phyloP scores from a whole-genome alignment of 2,797 vertebrate genomes.

The Pantherophis alleghaniensis region DNA sequence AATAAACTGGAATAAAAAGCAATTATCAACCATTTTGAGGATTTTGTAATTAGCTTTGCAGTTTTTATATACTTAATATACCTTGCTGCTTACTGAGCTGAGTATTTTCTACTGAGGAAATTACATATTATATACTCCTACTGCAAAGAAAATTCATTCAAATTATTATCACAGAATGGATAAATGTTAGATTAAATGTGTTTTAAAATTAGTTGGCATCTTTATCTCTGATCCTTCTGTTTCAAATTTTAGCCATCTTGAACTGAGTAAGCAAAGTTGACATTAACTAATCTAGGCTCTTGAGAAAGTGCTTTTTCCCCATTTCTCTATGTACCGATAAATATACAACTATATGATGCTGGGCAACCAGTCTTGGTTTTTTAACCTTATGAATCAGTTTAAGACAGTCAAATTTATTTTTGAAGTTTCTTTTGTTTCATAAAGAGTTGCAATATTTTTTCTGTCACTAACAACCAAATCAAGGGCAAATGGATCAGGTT shows the following conservation, averaged over 20 bases:
- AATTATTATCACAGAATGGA: background rate
- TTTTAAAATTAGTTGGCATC: slow-evolving; percentile 35
- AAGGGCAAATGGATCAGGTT: slow-evolving; percentile 42
- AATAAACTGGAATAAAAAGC: background rate
- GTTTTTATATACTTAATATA: slow-evolving; percentile 50
- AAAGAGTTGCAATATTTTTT: background rate
- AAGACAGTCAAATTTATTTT: background rate
- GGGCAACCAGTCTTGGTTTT: background rate
- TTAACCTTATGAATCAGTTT: background rate
- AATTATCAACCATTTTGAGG: slow-evolving; percentile 53
- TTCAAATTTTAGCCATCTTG: slow-evolving; percentile 42
- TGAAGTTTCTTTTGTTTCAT: slow-evolving; percentile 54
- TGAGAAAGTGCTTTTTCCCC: background rate
- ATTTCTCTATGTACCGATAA: background rate
- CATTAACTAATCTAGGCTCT: background rate
- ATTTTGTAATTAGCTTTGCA: slow-evolving; percentile 46
- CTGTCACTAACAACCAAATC: slow-evolving; percentile 11
- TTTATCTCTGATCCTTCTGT: slow-evolving; percentile 39
- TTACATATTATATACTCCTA: slow-evolving; percentile 42
- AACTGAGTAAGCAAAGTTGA: slow-evolving; percentile 10
- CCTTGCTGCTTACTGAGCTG: slow-evolving; percentile 55
- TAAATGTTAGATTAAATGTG: slow-evolving; percentile 44
- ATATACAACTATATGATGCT: background rate
- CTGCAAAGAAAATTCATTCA: slow-evolving; percentile 54
- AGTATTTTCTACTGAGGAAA: slow-evolving; percentile 54